Evolutionary conservation across 1,140 invertebrate species (phyloP), one percentile per base, ranked within the genome.

Genomic region (Wasmannia auropunctata): DNA sequence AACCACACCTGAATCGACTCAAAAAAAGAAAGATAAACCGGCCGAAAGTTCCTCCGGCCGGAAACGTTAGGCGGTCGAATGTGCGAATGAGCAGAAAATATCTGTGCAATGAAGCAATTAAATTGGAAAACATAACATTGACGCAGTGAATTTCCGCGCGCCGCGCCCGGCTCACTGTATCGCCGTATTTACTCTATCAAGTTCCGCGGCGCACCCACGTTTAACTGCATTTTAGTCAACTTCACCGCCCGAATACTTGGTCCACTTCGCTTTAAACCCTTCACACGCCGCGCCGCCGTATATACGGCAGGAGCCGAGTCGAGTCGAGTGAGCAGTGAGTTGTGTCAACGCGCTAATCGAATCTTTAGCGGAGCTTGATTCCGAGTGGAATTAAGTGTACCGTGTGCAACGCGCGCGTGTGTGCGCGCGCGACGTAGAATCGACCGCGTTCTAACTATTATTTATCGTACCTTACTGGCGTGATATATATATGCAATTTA

Each of bases 161-260:
- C 56, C 37, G 37, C 37, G 51, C 1, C 22, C 5, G 28, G 54
- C 54, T 83, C 67, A 14, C 79, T 74, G n/a, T n/a, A 83, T 83
- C 79, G 67, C 46, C 19, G 79, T 83, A 83, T 83, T 83, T 83
- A 74, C 79, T 83, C 51, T 83, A 80, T 80, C 79, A 83, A 83
- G 79, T 74, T 74, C 74, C 79, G 79, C 16, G 40, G 79, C 67
- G 43, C 67, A 74, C 40, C 31, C 67, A 28, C 67, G 79, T 83
- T 63, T 74, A 83, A 83, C 79, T 83, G 79, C 79, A 83, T 83
- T 83, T 83, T 83, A 74, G 79, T 74, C 37, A 83, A 83, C 79
- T 83, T 83, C 40, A 74, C 51, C n/a, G 79, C 51, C 51, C 37
- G 67, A 58, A 40, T 74, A 74, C 67, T 83, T 74, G 79, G 72